A percentile compares a stretch with the other conserved stretches of the same genome.
These are phyloP conservation scores for Heliconius himera DNA, from an alignment of 1,140 invertebrate species.

Conservation along the genomic window DNA sequence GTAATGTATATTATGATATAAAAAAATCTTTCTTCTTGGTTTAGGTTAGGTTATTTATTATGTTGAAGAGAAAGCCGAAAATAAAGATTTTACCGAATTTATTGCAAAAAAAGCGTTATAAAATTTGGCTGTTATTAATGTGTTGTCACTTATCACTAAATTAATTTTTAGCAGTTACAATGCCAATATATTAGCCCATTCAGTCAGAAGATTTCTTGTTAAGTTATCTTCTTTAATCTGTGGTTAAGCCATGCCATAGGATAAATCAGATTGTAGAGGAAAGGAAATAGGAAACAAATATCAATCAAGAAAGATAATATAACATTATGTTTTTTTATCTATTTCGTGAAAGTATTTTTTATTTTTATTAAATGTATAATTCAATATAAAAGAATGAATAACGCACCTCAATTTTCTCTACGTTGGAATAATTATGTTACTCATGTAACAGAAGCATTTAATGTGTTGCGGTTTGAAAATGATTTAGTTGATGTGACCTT, in stretches of 20 bases:
- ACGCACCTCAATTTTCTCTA: conserved; percentile 76
- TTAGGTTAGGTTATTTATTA: too few relatives aligned
- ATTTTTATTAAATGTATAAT: conserved; percentile 22
- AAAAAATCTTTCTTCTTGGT: too few relatives aligned
- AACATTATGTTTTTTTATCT: conserved; percentile 17
- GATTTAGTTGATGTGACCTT: conserved; percentile 93
- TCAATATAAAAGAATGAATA: conserved; percentile 65
- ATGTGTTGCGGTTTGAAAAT: conserved; percentile 88
- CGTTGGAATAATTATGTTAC: conserved; percentile 79
- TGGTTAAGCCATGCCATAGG: neutral
- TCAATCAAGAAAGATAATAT: conserved; percentile 18
- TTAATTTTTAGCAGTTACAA: too few relatives aligned
- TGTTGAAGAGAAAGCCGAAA: too few relatives aligned
- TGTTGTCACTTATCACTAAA: too few relatives aligned
- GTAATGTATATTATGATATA: too few relatives aligned
- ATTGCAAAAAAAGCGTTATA: too few relatives aligned
- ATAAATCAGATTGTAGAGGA: neutral
- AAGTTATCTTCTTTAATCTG: neutral
- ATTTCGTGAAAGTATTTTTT: conserved; percentile 13
- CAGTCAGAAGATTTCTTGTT: too few relatives aligned
- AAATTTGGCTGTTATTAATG: too few relatives aligned
- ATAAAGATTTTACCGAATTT: too few relatives aligned
- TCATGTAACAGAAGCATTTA: conserved; percentile 85
- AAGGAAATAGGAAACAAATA: neutral
- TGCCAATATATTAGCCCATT: too few relatives aligned